Conservation (phyloP, 2,797 vertebrate genomes). For the Acrossocheilus wenchowensis region DNA sequence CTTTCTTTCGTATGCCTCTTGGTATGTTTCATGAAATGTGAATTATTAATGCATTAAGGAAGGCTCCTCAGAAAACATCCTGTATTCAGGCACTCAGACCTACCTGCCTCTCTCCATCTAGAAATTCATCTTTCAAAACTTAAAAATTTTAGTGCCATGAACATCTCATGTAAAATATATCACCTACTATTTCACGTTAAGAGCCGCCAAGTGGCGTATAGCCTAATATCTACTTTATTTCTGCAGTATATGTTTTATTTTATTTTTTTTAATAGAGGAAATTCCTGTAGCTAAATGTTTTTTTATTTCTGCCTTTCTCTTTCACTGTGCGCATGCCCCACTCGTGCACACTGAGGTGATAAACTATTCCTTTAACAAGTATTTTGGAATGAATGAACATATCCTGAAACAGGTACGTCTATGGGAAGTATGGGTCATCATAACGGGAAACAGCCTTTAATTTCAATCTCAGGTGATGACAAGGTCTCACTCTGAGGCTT, state of each 20-base stretch:
- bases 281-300: no score
- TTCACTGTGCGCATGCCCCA: background rate
- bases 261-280: background rate
- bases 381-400: background rate
- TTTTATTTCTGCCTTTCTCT: no score
- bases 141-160: background rate
- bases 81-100: background rate
- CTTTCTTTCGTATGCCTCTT: background rate
- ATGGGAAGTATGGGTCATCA: background rate
- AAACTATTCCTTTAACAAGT: background rate
- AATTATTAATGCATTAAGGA: conserved; percentile 51
- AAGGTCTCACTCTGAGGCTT: background rate
- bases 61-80: conserved; percentile 20
- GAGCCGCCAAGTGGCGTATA: background rate
- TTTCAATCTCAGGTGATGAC: background rate
- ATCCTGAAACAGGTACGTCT: background rate
- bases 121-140: conserved; percentile 2
- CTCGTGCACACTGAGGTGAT: background rate
- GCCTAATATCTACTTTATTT: background rate
- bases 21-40: conserved; percentile 24
- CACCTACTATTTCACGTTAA: background rate
- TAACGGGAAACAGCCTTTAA: background rate
- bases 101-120: background rate
- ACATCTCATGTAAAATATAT: conserved; percentile 1
- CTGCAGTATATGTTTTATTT: background rate